Percentiles rank a stretch among this genome's conserved stretches.
Evolutionary conservation across 2,797 vertebrate genomes (phyloP).

Genomic region (Enteromius paludinosus): DNA sequence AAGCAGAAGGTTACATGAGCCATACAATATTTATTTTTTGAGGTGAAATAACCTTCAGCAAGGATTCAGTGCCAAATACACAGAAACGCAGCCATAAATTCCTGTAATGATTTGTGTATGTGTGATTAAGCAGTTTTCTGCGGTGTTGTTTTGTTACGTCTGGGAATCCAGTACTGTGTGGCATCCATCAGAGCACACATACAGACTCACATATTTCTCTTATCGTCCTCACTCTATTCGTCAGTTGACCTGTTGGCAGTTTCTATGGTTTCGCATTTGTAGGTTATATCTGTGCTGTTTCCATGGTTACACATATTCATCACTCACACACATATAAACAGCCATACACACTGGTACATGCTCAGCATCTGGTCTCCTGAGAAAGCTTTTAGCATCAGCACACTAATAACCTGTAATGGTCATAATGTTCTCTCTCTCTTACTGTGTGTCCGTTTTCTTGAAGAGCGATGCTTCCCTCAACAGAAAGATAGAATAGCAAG

Average conservation of each 20-base stretch:
- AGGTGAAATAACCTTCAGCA: background rate
- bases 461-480: background rate
- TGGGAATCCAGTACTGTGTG: background rate
- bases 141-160: background rate
- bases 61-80: background rate
- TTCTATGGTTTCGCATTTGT: slow-evolving; percentile 55
- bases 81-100: background rate
- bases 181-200: background rate
- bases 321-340: slow-evolving; percentile 1
- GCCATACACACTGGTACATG: slow-evolving; percentile 9
- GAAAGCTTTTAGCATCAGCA: slow-evolving; percentile 52
- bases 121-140: background rate
- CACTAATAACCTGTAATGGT: slow-evolving; percentile 56
- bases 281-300: slow-evolving; percentile 39
- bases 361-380: slow-evolving; percentile 23
- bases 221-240: slow-evolving; percentile 37
- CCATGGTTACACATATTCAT: slow-evolving; percentile 27
- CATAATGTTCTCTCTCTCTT: slow-evolving; percentile 5
- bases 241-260: slow-evolving; percentile 54
- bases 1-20: background rate
- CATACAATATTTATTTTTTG: background rate
- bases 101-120: background rate
- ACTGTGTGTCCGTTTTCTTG: background rate
- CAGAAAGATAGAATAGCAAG: background rate
- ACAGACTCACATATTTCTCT: slow-evolving; percentile 24